These are phyloP conservation scores for Pangasius larnaudii DNA, from an alignment of 2,797 vertebrate genomes.

Conservation along the genomic window DNA sequence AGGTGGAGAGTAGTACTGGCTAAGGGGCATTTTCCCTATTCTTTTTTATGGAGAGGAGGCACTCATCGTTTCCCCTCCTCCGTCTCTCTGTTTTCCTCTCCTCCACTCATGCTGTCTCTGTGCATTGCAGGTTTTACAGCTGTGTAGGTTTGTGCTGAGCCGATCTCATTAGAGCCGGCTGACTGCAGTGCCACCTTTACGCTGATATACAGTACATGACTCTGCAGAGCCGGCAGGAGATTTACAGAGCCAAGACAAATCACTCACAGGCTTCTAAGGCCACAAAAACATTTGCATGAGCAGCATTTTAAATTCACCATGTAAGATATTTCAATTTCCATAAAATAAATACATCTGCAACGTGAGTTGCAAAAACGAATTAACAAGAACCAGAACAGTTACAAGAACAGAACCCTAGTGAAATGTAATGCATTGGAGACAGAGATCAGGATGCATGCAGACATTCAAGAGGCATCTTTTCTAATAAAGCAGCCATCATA, in stretches of 20 bases:
- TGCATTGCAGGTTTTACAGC: slow-evolving; percentile 31
- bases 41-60: slow-evolving; percentile 30
- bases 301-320: slow-evolving; percentile 6
- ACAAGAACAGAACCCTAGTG: background rate
- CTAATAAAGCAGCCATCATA: background rate
- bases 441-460: background rate
- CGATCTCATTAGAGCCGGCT: slow-evolving; percentile 45
- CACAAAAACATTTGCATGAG: background rate
- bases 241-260: slow-evolving; percentile 37
- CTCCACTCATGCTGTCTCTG: slow-evolving; percentile 15
- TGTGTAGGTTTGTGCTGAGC: slow-evolving; percentile 30
- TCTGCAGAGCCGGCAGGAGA: slow-evolving; percentile 35
- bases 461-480: background rate
- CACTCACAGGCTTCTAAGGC: slow-evolving; percentile 26
- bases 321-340: background rate
- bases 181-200: slow-evolving; percentile 35
- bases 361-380: background rate
- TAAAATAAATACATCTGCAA: background rate
- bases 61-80: slow-evolving; percentile 12
- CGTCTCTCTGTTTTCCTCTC: slow-evolving; percentile 1
- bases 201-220: slow-evolving; percentile 43
- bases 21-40: slow-evolving; percentile 4
- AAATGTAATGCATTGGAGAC: background rate
- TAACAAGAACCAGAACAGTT: background rate
- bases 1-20: slow-evolving; percentile 25